phyloP scores from a whole-genome alignment of 1,140 invertebrate genomes.

The Drepana arcuata region DNA sequence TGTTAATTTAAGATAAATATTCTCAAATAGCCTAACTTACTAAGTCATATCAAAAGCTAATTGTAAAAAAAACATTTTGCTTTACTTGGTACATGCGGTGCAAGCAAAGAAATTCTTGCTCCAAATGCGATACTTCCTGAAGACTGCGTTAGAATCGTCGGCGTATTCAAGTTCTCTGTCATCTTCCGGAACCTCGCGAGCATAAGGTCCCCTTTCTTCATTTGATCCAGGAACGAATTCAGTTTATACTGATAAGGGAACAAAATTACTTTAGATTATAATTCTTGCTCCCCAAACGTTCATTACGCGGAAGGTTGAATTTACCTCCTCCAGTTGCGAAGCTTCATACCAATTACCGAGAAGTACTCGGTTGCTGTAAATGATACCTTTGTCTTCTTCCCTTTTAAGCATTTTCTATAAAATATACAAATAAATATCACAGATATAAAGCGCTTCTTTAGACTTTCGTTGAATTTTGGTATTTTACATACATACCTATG shows the following conservation, averaged over 20 bases:
- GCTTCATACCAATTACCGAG: constrained; percentile 62
- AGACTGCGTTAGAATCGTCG: constrained; percentile 47
- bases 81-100: constrained; percentile 49
- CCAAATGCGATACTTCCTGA: constrained; percentile 45
- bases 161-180: constrained; percentile 45
- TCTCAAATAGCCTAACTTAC: too few species aligned
- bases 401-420: constrained; percentile 27
- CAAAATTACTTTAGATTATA: too few species aligned
- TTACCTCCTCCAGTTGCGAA: constrained; percentile 51
- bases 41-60: too few species aligned
- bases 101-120: constrained; percentile 39
- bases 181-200: constrained; percentile 52
- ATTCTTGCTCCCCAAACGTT: too few species aligned
- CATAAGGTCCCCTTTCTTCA: constrained; percentile 55
- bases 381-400: constrained; percentile 54
- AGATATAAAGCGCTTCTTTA: too few species aligned
- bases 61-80: too few species aligned
- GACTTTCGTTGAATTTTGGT: too few species aligned
- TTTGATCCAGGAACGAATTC: constrained; percentile 48
- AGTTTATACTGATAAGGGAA: constrained; percentile 43
- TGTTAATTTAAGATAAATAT: too few species aligned
- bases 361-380: constrained; percentile 49
- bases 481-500: too few species aligned
- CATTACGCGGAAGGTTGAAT: background rate
- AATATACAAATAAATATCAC: constrained; percentile 1